Base-by-base conservation (phyloP, 1,140 invertebrate species). In the Lasaia peninsularis region DNA sequence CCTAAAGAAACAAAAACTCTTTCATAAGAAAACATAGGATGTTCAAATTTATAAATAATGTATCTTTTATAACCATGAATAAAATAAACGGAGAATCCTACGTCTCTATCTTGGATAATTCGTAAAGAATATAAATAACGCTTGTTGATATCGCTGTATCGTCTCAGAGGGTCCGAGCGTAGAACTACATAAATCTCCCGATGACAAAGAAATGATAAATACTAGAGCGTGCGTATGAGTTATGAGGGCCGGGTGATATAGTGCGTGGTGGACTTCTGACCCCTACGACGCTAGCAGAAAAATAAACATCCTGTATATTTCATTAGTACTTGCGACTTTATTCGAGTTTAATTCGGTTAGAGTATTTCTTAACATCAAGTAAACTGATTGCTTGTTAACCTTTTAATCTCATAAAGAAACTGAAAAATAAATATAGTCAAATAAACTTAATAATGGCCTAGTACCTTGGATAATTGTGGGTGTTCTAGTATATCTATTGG, bases 191-290 rank as follows among this genome's bases (percentile, higher is more conserved):
- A 71, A 72, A 74, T 77, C 74, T 72, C 55, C 56, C 64, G 69
- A 65, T 72, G 71, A 77, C 74, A 77, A 74, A 77, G 69, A 74
- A 77, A 77, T 77, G 71, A 77, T 77, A 77, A 70, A 77, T 73
- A 76, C 58, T 58, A 60, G 56, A 65, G 67, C 21, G 53, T 68
- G 68, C 35, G 65, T 60, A 53, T 68, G 69, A 71, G 64, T 69
- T 70, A 75, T 75, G 67, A 51, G 40, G 54, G 31, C 33, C 24
- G 31, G 24, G 59, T 71, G 70, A 75, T 73, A 52, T 71, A 73
- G 56, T 65, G 56, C 67, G 68, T 49, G 68, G 72, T 67, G 65
- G 60, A 58, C 59, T 48, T 48, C 20, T 31, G 32, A 49, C 18
- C 7, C 24, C 24, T 44, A 48, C 40, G 6, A 35, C 12, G 20